Evolutionary conservation across 1,140 invertebrate genomes (phyloP), one percentile per base, ranked within the genome.

Genomic region (Drosophila repletoides): DNA sequence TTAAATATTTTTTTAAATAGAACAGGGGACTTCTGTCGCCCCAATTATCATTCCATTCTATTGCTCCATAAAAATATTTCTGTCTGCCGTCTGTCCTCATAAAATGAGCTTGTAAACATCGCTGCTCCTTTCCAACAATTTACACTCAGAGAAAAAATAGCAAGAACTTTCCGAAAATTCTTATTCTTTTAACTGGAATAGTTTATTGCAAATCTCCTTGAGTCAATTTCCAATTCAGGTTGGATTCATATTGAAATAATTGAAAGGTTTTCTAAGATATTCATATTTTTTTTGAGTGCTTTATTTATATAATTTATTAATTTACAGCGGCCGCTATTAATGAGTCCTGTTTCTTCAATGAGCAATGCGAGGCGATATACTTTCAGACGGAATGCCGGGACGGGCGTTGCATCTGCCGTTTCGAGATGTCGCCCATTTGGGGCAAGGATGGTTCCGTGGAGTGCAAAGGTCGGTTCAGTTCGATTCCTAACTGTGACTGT

Each of bases 341-440:
- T 91, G 95, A 95, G 75, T 93, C 93, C 21, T 96, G 95, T 76
- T 93, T 93, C 76, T 96, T 96, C 91, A 94, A 93, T 90, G 95
- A 95, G 77, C 95, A 96, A 91, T 96, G 95, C 90, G 95, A 96
- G 79, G 91, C 91, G 29, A 90, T 91, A 52, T 93, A 93, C 34
- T 91, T 91, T 40, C 93, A 94, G 90, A 96, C 95, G 4, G 94
- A 95, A 89, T 96, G 95, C 90, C 92, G 94, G 12, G 95, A 96
- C 76, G 93, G 93, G 6, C 90, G 93, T 2, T 96, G 95, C 88
- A 92, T 92, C 38, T 96, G 95, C 86, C 93, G 93, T 36, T 96
- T 94, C 91, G 95, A 96, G 80, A 94, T 94, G 92, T 91, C 93
- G 19, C 93, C 95, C 15, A 90, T 94, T 45, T 88, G 92, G 65